A percentile compares a stretch with the other conserved stretches of the same genome.
phyloP scores from a whole-genome alignment of 2,113 vertebrate species.

The Plestiodon gilberti region DNA sequence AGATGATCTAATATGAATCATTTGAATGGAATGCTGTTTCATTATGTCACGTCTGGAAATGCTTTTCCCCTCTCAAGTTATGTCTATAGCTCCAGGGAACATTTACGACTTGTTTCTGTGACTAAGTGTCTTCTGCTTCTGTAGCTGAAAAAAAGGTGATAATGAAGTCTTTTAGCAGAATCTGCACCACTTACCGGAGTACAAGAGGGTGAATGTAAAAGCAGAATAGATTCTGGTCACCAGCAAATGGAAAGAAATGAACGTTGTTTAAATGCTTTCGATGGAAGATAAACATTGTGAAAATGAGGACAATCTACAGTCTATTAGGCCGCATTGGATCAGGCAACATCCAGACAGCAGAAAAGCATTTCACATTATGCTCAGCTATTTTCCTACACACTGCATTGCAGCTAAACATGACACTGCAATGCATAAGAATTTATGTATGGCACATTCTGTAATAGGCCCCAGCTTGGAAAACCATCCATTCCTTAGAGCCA shows the following conservation, averaged over 20 bases:
- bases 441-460: neutral
- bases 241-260: neutral
- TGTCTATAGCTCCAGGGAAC: conserved; percentile 14
- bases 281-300: conserved; percentile 18
- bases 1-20: conserved; percentile 9
- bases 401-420: conserved; percentile 25
- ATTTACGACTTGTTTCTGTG: conserved; percentile 18
- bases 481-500: neutral
- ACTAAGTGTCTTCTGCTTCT: conserved; percentile 9
- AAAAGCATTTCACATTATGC: neutral
- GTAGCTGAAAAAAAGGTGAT: conserved; percentile 9
- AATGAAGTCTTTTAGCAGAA: conserved; percentile 32
- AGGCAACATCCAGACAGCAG: neutral
- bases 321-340: conserved; percentile 14
- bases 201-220: neutral
- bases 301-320: conserved; percentile 15
- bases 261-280: conserved; percentile 21
- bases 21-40: neutral
- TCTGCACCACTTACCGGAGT: neutral
- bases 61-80: neutral
- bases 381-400: neutral
- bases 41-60: conserved; percentile 10
- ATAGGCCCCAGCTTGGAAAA: neutral
- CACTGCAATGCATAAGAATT: conserved; percentile 1
- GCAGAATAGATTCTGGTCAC: conserved; percentile 11